Evolutionary conservation across 2,888 invertebrate genomes (phyloP).

Genomic region (Parapristionchus giblindavisi): DNA sequence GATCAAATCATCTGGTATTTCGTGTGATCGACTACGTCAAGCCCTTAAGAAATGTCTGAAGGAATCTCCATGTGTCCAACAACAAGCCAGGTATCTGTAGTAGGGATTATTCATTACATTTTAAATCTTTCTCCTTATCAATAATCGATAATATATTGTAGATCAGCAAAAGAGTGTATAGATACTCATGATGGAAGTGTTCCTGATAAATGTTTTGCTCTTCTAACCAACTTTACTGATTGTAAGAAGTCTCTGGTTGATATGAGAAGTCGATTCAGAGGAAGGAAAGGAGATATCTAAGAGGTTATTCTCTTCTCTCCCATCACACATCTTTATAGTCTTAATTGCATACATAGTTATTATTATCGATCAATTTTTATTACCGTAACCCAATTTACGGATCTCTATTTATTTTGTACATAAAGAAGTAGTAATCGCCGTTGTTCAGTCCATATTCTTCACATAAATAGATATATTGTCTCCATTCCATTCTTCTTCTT

Average conservation of each 20-base stretch:
- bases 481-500: constrained; percentile 25
- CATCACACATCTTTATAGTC: neutral
- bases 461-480: constrained; percentile 11
- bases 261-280: constrained; percentile 63
- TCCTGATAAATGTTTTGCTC: constrained; percentile 60
- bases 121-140: too few relatives aligned
- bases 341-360: neutral
- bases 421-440: neutral
- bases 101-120: too few relatives aligned
- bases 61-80: constrained; percentile 37
- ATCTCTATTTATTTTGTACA: constrained; percentile 1
- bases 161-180: constrained; percentile 65
- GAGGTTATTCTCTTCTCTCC: neutral
- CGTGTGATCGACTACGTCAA: constrained; percentile 63
- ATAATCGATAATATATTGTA: too few relatives aligned
- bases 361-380: neutral
- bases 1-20: constrained; percentile 54
- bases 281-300: constrained; percentile 63
- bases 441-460: neutral
- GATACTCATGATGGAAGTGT: constrained; percentile 62
- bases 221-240: constrained; percentile 62
- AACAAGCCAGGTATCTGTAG: constrained; percentile 26
- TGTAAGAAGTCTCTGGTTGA: constrained; percentile 65
- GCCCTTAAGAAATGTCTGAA: constrained; percentile 66
- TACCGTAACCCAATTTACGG: constrained; percentile 3